Percentiles rank a stretch among this genome's conserved stretches.
These are phyloP conservation scores for Apamea monoglypha DNA, from an alignment of 2,888 invertebrate genomes.

Conservation along the genomic window DNA sequence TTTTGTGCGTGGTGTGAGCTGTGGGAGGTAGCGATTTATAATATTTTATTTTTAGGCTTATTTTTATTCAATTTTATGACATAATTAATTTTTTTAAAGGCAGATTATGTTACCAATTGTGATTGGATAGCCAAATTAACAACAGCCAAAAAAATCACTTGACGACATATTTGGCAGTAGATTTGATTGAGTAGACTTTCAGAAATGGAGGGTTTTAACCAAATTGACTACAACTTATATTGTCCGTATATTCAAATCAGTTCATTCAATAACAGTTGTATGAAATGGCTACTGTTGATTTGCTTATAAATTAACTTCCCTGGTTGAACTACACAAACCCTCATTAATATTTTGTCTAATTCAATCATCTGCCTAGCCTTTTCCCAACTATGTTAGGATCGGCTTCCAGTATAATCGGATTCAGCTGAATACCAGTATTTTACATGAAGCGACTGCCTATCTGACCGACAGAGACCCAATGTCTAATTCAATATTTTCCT, in stretches of 20 bases:
- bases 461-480: too few relatives aligned
- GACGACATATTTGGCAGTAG: neutral
- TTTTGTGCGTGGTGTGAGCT: slow-evolving; percentile 30
- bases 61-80: neutral
- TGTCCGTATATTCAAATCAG: neutral
- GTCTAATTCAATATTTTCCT: too few relatives aligned
- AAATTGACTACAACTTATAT: neutral
- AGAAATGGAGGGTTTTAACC: neutral
- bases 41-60: neutral
- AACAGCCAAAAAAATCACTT: neutral
- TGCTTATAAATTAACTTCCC: neutral
- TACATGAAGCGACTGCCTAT: too few relatives aligned
- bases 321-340: neutral
- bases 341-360: neutral
- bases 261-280: neutral
- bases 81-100: neutral
- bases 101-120: neutral
- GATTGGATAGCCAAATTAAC: neutral
- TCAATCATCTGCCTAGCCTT: too few relatives aligned
- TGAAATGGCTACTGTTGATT: neutral
- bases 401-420: too few relatives aligned
- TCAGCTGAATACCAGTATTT: too few relatives aligned
- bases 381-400: too few relatives aligned
- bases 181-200: neutral
- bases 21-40: slow-evolving; percentile 11